Evolutionary conservation across 2,888 invertebrate genomes (phyloP).

Genomic region (Scelioninae gen. 1): DNA sequence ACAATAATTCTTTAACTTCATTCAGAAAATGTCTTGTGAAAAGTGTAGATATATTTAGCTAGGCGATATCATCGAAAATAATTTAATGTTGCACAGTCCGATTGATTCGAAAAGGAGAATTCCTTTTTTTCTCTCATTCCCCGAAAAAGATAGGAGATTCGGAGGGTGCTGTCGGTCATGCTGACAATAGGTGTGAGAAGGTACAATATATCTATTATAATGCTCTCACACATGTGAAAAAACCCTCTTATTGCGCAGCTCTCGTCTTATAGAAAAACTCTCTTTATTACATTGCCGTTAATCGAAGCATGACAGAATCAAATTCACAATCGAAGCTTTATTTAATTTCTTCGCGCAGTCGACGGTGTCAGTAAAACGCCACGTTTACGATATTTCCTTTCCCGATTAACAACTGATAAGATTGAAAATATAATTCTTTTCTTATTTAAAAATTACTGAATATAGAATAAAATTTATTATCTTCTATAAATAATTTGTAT

Average conservation of each 20-base stretch:
- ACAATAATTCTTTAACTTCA: too few relatives aligned
- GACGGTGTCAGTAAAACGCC: slow-evolving; percentile 1
- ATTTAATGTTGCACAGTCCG: too few relatives aligned
- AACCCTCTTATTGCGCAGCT: slow-evolving; percentile 53
- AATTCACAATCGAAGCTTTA: slow-evolving; percentile 55
- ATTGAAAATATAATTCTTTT: slow-evolving; percentile 1
- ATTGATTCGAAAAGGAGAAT: slow-evolving; percentile 51
- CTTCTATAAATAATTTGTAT: too few relatives aligned
- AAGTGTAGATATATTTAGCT: too few relatives aligned
- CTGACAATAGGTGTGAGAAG: slow-evolving; percentile 62
- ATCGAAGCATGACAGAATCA: slow-evolving; percentile 65
- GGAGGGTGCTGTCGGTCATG: slow-evolving; percentile 57
- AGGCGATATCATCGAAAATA: too few relatives aligned
- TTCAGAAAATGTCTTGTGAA: too few relatives aligned
- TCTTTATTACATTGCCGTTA: slow-evolving; percentile 61
- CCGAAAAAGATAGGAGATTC: slow-evolving; percentile 54
- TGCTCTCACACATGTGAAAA: slow-evolving; percentile 61
- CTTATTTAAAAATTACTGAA: neutral
- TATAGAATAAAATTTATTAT: too few relatives aligned
- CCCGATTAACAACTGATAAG: slow-evolving; percentile 15
- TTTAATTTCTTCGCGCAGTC: slow-evolving; percentile 54
- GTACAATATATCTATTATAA: slow-evolving; percentile 61
- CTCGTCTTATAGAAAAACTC: slow-evolving; percentile 56
- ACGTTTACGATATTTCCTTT: neutral
- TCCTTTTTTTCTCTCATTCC: slow-evolving; percentile 24